Evolutionary conservation across 2,888 invertebrate genomes (phyloP), one percentile per base, ranked within the genome.

Genomic region (Sesamia inferens): DNA sequence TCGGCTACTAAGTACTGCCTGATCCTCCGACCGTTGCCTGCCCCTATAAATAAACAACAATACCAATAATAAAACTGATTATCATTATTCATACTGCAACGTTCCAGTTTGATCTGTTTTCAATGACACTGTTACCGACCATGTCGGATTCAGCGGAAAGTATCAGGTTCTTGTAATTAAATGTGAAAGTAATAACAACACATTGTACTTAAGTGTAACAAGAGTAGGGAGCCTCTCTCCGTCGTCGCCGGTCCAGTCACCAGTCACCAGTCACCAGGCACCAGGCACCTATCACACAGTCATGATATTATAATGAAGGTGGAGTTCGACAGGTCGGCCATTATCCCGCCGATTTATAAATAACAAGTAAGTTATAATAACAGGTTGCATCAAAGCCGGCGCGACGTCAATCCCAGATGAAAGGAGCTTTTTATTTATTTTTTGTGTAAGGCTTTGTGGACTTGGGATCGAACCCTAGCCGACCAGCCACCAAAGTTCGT

Each of bases 331-430:
- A 82, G 75, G 42, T 42, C 69, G 68, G 75, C 78, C 73, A 76
- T 85, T 80, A 79, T 76, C 61, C 74, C 67, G 54, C 70, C 79
- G 82, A 82, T 82, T 76, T 76, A 84, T 77, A 87, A 84, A 83
- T 84, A 87, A 89, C 87, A 85, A 88, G 87, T 86, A 84, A 88
- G 79, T 84, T 85, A 84, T 87, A 86, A 88, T 87, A 89, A 86
- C 88, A 85, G 85, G 84, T 87, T 77, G 80, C 84, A 82, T 87
- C 89, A 89, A 84, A 80, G 84, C 77, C 78, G 71, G 84, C 79
- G 87, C 86, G 84, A 88, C 89, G 91, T 91, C 90, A 90, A 87
- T 90, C 86, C 85, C 85, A 90, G 85, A 88, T 91, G 90, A 90
- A 90, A 90, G 86, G 84, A 80, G 82, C 71, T 87, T 88, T 89